Conservation (phyloP, 2,797 vertebrate species). For the Cuculus canorus region DNA sequence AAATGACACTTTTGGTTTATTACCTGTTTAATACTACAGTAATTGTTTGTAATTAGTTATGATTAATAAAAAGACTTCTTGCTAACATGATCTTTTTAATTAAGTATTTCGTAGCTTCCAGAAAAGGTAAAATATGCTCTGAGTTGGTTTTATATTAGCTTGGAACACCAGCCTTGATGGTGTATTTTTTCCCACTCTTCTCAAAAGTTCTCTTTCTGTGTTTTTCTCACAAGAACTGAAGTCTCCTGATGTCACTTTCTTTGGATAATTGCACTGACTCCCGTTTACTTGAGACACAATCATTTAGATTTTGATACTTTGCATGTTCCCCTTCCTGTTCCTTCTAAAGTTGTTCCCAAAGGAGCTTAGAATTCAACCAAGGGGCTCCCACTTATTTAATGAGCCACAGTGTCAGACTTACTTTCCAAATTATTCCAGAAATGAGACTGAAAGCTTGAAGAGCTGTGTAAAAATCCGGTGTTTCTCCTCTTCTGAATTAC, state of each 20-base stretch:
- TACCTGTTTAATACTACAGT: slow-evolving; percentile 27
- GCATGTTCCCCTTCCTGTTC: not conserved
- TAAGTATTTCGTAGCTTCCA: slow-evolving; percentile 22
- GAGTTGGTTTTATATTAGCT: not conserved
- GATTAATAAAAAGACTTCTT: slow-evolving; percentile 39
- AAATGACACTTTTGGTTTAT: slow-evolving; percentile 36
- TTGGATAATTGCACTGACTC: not conserved
- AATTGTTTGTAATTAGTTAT: slow-evolving; percentile 47
- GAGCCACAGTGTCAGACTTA: not conserved
- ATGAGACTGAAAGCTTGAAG: not conserved
- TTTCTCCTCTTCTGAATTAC: not conserved
- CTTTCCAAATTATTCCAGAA: not conserved
- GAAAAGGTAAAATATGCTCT: slow-evolving; percentile 12
- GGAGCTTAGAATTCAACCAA: not conserved
- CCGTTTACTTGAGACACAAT: not conserved
- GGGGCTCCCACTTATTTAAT: not conserved
- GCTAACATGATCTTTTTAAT: slow-evolving; percentile 27
- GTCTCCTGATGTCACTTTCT: not conserved
- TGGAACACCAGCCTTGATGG: not conserved
- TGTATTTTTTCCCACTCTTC: not conserved
- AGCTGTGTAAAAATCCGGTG: not conserved
- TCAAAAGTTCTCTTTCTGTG: not conserved
- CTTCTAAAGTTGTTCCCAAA: not conserved
- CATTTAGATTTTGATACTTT: not conserved
- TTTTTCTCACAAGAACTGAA: not conserved